Evolutionary conservation across 1,140 invertebrate genomes (phyloP).

Genomic region (Neuroterus valhalla): DNA sequence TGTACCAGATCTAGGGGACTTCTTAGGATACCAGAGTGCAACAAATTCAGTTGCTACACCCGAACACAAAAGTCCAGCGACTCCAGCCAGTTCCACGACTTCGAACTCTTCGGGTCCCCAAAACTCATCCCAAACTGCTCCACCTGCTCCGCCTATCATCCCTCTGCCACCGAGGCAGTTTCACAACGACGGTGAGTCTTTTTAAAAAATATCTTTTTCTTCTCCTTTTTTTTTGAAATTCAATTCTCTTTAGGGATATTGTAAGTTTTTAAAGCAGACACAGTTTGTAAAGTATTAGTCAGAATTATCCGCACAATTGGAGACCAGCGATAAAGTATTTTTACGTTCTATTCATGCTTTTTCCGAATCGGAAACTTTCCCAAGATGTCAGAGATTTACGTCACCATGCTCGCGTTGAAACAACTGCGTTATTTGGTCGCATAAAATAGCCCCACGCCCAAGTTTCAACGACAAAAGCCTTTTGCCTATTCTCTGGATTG

Average conservation of each 20-base stretch:
- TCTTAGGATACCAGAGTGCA: conserved; percentile 77
- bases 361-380: conserved; percentile 14
- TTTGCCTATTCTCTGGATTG: conserved; percentile 54
- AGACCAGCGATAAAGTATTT: too few species aligned
- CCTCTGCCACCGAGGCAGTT: conserved; percentile 64
- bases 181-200: conserved; percentile 70
- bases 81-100: conserved; percentile 66
- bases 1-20: conserved; percentile 85
- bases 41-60: conserved; percentile 69
- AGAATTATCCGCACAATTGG: too few species aligned
- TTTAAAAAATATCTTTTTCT: conserved; percentile 23
- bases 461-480: conserved; percentile 41
- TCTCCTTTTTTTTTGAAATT: background rate
- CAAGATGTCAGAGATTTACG: conserved; percentile 33
- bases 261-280: too few species aligned
- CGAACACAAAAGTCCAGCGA: conserved; percentile 69
- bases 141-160: conserved; percentile 53
- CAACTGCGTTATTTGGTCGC: conserved; percentile 21
- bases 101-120: conserved; percentile 64
- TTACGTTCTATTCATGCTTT: background rate
- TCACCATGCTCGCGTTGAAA: conserved; percentile 2
- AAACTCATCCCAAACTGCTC: conserved; percentile 45
- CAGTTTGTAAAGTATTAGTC: too few species aligned
- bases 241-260: background rate
- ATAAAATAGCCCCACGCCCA: conserved; percentile 20